These are phyloP conservation scores for Ceryle rudis DNA, from an alignment of 2,797 vertebrate species.

Conservation along the genomic window DNA sequence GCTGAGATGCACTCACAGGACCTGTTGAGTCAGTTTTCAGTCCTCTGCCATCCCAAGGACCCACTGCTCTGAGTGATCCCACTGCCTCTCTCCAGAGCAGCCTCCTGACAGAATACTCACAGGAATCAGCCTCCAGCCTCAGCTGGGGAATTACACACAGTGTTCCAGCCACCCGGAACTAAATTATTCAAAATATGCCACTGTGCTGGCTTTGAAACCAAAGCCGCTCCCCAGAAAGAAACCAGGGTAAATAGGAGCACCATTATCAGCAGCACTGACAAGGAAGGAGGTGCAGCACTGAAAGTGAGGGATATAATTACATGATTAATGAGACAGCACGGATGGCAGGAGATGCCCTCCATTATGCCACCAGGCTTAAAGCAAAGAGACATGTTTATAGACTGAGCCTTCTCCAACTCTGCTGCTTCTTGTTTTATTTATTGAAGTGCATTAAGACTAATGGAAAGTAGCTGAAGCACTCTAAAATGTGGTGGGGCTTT, in stretches of 20 bases:
- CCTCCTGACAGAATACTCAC: neutral
- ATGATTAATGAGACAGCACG: conserved; percentile 26
- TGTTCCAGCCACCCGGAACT: conserved; percentile 6
- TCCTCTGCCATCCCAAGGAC: fast-evolving
- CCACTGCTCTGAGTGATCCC: neutral
- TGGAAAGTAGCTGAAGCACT: conserved; percentile 36
- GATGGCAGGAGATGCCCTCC: conserved; percentile 54
- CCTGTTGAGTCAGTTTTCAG: neutral
- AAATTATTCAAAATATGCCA: conserved; percentile 56
- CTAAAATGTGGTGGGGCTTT: neutral
- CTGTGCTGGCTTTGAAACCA: conserved; percentile 40
- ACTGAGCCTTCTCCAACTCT: neutral
- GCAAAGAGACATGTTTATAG: conserved; percentile 44
- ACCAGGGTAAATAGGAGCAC: conserved; percentile 17
- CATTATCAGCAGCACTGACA: neutral
- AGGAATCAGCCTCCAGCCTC: conserved; percentile 5
- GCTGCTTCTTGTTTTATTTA: conserved; percentile 70
- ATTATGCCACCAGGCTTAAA: conserved; percentile 28
- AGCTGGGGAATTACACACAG: neutral
- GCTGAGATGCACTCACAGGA: neutral
- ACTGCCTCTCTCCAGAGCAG: neutral
- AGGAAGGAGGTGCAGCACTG: conserved; percentile 23
- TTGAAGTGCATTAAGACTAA: conserved; percentile 63
- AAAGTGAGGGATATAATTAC: conserved; percentile 43
- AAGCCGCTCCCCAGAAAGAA: neutral